These are phyloP conservation scores for Hemiscyllium ocellatum DNA, from an alignment of 2,113 vertebrate species.

Conservation along the genomic window DNA sequence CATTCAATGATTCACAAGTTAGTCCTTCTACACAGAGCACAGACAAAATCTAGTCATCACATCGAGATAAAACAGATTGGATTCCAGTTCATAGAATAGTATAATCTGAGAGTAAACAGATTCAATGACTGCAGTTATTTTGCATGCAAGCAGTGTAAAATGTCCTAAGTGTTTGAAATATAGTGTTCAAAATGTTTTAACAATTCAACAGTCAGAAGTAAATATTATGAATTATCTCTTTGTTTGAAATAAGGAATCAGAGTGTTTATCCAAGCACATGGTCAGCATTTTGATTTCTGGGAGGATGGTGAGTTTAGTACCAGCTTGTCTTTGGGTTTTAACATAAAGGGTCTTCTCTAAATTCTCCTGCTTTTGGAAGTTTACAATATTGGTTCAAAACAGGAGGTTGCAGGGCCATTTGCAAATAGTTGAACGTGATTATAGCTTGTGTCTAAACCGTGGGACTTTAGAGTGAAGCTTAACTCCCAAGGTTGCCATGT, in stretches of 20 bases:
- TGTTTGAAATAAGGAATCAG: background rate
- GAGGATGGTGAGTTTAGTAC: background rate
- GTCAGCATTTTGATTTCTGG: background rate
- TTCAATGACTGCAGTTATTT: background rate
- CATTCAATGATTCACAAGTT: background rate
- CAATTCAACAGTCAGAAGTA: background rate
- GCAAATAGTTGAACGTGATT: background rate
- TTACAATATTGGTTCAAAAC: too few relatives aligned
- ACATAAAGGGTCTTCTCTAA: background rate
- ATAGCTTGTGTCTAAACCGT: background rate
- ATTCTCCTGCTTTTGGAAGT: background rate
- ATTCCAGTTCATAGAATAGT: background rate
- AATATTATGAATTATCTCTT: background rate
- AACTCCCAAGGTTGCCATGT: background rate
- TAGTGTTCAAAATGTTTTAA: background rate
- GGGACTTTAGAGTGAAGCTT: background rate
- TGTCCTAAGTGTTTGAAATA: background rate
- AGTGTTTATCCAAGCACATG: background rate
- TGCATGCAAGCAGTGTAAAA: background rate
- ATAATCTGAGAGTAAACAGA: background rate
- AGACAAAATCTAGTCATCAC: background rate
- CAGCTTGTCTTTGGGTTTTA: background rate
- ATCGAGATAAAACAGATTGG: background rate
- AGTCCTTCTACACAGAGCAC: too few relatives aligned
- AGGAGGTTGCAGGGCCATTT: background rate